A percentile compares a stretch with the other conserved stretches of the same genome.
Evolutionary conservation across 2,888 invertebrate genomes (phyloP).

Genomic region (Nymphalis polychloros): DNA sequence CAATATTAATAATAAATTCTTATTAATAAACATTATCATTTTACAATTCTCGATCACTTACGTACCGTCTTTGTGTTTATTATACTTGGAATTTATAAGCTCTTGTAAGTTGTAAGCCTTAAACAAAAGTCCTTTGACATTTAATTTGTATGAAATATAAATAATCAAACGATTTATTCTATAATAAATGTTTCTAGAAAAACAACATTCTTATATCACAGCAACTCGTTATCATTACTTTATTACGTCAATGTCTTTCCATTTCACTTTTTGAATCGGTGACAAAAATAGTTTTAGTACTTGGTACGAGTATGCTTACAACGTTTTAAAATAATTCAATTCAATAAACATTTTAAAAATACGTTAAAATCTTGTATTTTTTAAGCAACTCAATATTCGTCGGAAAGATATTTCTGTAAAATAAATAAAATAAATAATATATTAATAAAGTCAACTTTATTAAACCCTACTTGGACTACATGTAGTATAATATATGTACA

Average conservation of each 20-base stretch:
- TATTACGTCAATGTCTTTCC: conserved; percentile 2
- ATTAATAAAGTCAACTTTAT: not conserved
- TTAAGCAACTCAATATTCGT: not conserved
- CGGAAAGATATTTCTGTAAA: not conserved
- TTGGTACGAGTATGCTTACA: not conserved
- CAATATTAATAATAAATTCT: not conserved
- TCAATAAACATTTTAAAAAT: no score
- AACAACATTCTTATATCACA: not conserved
- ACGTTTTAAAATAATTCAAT: not conserved
- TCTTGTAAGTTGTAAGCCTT: no score
- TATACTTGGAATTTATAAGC: not conserved
- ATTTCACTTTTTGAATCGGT: conserved; percentile 3
- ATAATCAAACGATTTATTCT: conserved; percentile 1
- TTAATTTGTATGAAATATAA: conserved; percentile 4
- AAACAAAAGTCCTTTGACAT: not conserved
- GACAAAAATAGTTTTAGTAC: not conserved
- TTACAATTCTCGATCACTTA: conserved; percentile 8
- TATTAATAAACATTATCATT: not conserved
- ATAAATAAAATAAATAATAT: no score
- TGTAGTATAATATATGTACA: no score
- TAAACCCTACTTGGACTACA: not conserved
- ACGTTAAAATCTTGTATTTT: no score
- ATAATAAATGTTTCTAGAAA: not conserved
- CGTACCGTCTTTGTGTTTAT: not conserved
- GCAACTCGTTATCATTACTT: conserved; percentile 14